Evolutionary conservation across 2,888 invertebrate species (phyloP), one percentile per base, ranked within the genome.

Genomic region (Yponomeuta plumbellus): DNA sequence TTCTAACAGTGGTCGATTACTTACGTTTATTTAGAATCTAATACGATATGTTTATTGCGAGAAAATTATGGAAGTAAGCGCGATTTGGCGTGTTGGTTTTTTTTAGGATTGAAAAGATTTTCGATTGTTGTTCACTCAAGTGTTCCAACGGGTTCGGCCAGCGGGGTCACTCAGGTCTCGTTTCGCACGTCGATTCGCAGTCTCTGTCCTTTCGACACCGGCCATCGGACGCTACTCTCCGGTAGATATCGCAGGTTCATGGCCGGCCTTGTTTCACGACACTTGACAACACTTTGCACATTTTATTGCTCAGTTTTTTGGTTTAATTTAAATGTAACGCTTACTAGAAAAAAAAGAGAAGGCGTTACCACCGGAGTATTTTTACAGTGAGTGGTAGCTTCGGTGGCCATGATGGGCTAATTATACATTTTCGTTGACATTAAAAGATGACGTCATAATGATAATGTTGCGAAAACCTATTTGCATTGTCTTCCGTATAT

Each of bases 21-120:
- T 52, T 52, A 52, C 17, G 13, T 52, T 52, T 52, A 52, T 17
- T 52, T 83, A 85, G 85, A 86, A 34, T 5, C 34, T 71, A 76
- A 74, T 82, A 88, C 79, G 90, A 90, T 91, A 90, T 89, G 90
- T 88, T 84, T 80, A 75, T 73, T 76, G 79, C 80, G 85, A 83
- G 76, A 83, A 80, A 81, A 80, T 81, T 78, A 84, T 90, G 91
- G 90, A 91, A 91, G 91, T 88, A 81, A 88, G 87, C 88, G 85
- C 88, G 81, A 87, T 91, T 90, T 91, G 91, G 91, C 91, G 84
- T 72, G 74, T 73, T 75, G 70, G 74, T 74, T 73, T 70, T 71
- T 10, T 57, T 66, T 66, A 44, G 11, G 56, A 34, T 34, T 34
- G 5, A 8, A 34, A 34, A 34, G 5, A 34, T 44, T 57, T 11